These are phyloP conservation scores for Xerus rutilus DNA, from an alignment of 2,797 vertebrate species.

Conservation along the genomic window DNA sequence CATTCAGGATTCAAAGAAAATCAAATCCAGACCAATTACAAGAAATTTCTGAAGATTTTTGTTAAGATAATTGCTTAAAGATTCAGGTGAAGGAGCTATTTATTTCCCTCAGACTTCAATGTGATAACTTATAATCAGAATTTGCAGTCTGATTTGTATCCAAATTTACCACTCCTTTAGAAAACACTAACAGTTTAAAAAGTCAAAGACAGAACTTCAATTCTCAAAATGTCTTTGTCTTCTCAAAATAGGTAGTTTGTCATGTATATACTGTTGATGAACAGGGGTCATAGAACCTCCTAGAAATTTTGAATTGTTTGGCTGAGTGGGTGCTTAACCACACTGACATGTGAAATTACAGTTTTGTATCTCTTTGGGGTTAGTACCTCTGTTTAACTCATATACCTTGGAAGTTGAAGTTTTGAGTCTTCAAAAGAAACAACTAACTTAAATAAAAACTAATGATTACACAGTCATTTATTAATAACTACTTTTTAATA, in stretches of 20 bases:
- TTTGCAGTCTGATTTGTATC: constrained; percentile 49
- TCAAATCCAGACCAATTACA: constrained; percentile 71
- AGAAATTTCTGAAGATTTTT: constrained; percentile 74
- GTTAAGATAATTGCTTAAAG: constrained; percentile 73
- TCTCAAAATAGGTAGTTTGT: constrained; percentile 71
- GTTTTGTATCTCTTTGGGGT: background rate
- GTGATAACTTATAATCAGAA: constrained; percentile 68
- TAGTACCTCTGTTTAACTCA: background rate
- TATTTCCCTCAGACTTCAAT: constrained; percentile 43
- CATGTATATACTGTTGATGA: constrained; percentile 44
- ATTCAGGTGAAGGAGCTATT: constrained; percentile 64
- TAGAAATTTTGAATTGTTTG: constrained; percentile 12
- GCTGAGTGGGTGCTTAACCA: background rate
- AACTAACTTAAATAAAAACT: constrained; percentile 4
- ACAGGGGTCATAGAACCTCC: constrained; percentile 43
- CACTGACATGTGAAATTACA: background rate
- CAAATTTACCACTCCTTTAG: constrained; percentile 38
- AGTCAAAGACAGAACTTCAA: constrained; percentile 64
- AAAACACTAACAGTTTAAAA: constrained; percentile 59
- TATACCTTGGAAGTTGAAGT: background rate
- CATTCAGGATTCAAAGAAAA: constrained; percentile 76
- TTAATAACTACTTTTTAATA: constrained; percentile 36
- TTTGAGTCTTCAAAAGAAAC: constrained; percentile 5
- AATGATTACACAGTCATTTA: background rate
- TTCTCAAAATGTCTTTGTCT: constrained; percentile 59